Conservation (phyloP, 1,140 invertebrate genomes). For the Eurosta solidaginis region DNA sequence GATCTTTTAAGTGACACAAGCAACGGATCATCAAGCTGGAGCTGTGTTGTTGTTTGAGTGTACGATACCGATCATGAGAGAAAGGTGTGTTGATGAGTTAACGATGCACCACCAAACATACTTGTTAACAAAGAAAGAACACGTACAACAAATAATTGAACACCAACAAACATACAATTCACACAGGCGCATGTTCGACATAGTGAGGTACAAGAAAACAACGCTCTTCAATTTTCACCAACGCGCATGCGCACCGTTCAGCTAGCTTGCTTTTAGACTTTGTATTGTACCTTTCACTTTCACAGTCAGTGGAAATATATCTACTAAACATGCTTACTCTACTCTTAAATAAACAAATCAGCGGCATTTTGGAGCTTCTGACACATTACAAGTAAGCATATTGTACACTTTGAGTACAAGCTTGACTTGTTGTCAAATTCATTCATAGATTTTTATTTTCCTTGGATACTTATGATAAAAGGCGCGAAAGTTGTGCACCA, state of each 20-base stretch:
- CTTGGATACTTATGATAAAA: too few species aligned
- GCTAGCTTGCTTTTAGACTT: neutral
- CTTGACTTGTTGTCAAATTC: too few species aligned
- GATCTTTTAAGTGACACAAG: neutral
- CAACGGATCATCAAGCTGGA: neutral
- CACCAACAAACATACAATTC: neutral
- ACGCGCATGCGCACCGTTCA: neutral
- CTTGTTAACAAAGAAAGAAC: neutral
- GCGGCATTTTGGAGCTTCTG: neutral
- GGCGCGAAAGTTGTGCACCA: too few species aligned
- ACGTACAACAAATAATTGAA: neutral
- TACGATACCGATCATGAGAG: neutral
- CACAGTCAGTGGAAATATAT: constrained; percentile 6
- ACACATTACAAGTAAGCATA: too few species aligned
- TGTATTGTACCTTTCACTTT: constrained; percentile 17
- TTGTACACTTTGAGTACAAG: too few species aligned
- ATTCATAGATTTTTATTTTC: too few species aligned
- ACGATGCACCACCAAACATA: neutral
- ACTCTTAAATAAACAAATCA: constrained; percentile 14
- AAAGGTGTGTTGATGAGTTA: neutral
- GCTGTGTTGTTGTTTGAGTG: neutral
- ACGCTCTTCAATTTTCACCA: neutral
- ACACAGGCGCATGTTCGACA: too few species aligned
- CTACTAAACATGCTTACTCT: neutral
- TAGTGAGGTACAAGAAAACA: too few species aligned